Base-by-base conservation (phyloP, 2,797 vertebrate genomes). In the Schizothorax lantsangensis region DNA sequence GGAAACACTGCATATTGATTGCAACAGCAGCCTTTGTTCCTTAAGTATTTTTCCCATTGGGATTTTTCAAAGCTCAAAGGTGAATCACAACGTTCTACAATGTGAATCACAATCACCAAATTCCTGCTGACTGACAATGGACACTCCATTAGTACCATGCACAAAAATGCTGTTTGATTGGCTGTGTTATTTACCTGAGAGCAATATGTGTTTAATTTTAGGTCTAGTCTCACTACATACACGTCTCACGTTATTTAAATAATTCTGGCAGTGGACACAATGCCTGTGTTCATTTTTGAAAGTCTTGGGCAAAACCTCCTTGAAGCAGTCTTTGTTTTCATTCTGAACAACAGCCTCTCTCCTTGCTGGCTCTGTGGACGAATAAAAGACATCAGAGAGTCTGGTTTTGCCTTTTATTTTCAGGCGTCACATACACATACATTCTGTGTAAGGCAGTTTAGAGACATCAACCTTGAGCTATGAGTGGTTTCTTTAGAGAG, bases 391-490 rank as follows among this genome's bases (percentile, higher is more conserved):
- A 84, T 90, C 74, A 85, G 33, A 54, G 43, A 38, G 54, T 79
- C 11, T 62, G 57, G 4, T 74, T 87, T 75, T 26, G 5, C 6
- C 62, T 69, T 87, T 85, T 57, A 87, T 85, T 66, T 77, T 23
- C 36, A 38, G 80, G 40, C 59, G 30, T 26, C 52, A 54, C 33
- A 83, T 62, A 43, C 72, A 77, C 36, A 19, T 57, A 30, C 33
- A 64, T 66, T 85, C 26, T 45, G 62, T 68, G 64, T 57, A 81
- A 77, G 36, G 83, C 68, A 45, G 66, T 49, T 86, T 43, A n/a
- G 74, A 86, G 36, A 69, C 47, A 83, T 87, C 64, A 81, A 62
- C 77, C 85, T 86, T 87, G 45, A 77, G 75, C 23, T 74, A 80
- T 77, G 26, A 45, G 14, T 23, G 26, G 8, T 72, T 75, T n/a